These are phyloP conservation scores for Polypterus bichir DNA, from an alignment of 2,113 vertebrate genomes.

Conservation along the genomic window DNA sequence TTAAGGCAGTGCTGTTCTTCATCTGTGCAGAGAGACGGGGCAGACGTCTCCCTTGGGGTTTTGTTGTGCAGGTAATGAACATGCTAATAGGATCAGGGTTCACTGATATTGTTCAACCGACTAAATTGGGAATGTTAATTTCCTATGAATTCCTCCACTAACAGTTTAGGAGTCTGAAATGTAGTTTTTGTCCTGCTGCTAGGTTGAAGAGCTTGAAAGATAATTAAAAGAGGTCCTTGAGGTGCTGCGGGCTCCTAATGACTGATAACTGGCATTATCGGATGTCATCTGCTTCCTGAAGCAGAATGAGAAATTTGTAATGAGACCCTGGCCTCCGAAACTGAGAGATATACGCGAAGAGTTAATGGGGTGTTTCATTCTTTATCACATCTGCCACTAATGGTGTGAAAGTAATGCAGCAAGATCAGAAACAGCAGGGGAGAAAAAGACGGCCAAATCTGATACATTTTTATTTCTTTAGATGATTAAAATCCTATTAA, in stretches of 20 bases:
- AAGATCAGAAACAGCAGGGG: constrained; percentile 30
- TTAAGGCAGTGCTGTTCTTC: too few relatives aligned
- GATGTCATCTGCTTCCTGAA: constrained; percentile 62
- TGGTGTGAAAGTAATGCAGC: constrained; percentile 26
- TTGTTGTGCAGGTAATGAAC: not conserved
- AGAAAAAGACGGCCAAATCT: constrained; percentile 10
- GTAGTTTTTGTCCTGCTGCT: not conserved
- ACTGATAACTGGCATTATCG: constrained; percentile 69
- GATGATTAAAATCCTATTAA: constrained; percentile 68
- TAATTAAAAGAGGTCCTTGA: constrained; percentile 19
- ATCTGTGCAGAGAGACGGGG: too few relatives aligned
- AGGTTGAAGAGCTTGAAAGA: constrained; percentile 24
- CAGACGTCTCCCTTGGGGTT: too few relatives aligned
- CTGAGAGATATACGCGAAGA: constrained; percentile 38
- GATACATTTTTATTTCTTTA: constrained; percentile 31
- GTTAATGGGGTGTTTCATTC: constrained; percentile 51
- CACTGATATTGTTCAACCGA: not conserved
- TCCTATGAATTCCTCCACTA: not conserved
- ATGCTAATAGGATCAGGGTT: not conserved
- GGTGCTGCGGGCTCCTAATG: constrained; percentile 45
- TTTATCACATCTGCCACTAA: constrained; percentile 52
- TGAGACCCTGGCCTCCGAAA: constrained; percentile 41
- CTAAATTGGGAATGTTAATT: not conserved
- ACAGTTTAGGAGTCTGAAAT: not conserved
- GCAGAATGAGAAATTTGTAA: constrained; percentile 54